Base-by-base conservation (phyloP, 37 sponge, comb jelly and placozoan species). In the Agelas oroides region DNA sequence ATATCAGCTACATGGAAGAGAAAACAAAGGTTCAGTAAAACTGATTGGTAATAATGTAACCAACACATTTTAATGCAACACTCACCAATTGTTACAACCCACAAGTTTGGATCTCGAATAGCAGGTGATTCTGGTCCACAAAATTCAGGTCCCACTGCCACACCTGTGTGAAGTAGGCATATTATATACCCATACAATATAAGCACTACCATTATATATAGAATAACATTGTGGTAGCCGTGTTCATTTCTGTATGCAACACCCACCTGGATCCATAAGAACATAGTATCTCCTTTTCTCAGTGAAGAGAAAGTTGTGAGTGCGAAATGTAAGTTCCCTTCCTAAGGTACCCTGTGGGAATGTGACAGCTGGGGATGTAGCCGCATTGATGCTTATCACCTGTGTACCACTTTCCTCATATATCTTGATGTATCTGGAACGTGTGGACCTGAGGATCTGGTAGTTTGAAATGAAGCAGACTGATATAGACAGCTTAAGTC, bases 191-290 rank as follows among this genome's bases (percentile, higher is more conserved):
- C 46, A 3, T 46, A 12, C 46, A 46, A 46, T 8, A 12, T 46
- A 8, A 46, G 8, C 8, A 3, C 8, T 46, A 46, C 3, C 6
- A 8, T 12, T 12, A 46, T 46, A 12, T 46, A 46, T 46, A 8
- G 46, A 8, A 46, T 12, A 46, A 46, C 46, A 8, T 8, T 46
- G 46, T 46, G 46, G 46, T 46, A 46, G 46, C 8, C 8, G 46
- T 12, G 46, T 46, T 12, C 8, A 46, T 8, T 46, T 3, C 8
- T 46, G 46, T 3, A 46, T 46, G 46, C 3, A 46, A 40, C 39
- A 75, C 59, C 30, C 59, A 77, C 78, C 78, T 37, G 64, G 78
- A 62, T 77, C 78, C 31, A 77, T 18, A 31, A 62, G 37, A 13
- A 77, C 64, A 37, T 77, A 77, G 39, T 77, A 77, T 33, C n/a